These are phyloP conservation scores for Centropyge bicolor DNA, from an alignment of 2,797 vertebrate species.

Conservation along the genomic window DNA sequence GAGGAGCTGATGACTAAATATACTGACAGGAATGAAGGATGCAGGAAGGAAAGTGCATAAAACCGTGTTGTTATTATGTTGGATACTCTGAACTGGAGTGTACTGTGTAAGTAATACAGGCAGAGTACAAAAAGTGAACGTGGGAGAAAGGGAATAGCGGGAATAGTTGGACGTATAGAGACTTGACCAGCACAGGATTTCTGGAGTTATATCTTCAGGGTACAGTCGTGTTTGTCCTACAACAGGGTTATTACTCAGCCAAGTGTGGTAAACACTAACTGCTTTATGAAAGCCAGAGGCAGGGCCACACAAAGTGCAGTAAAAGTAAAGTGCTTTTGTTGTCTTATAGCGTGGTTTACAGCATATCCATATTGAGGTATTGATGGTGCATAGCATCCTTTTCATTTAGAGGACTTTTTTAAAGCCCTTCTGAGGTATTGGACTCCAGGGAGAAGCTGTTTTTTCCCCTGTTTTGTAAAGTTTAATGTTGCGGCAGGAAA, in stretches of 20 bases:
- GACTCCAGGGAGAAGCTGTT: slow-evolving; percentile 48
- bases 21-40: slow-evolving; percentile 41
- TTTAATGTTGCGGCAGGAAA: slow-evolving; percentile 61
- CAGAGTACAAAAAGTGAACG: slow-evolving; percentile 34
- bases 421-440: slow-evolving; percentile 56
- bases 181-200: slow-evolving; percentile 58
- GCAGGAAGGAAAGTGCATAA: slow-evolving; percentile 38
- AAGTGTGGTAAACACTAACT: slow-evolving; percentile 80
- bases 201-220: slow-evolving; percentile 72
- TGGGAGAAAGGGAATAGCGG: slow-evolving; percentile 14
- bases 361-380: slow-evolving; percentile 69
- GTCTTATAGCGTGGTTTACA: slow-evolving; percentile 74
- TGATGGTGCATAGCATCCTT: slow-evolving; percentile 67
- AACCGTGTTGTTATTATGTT: no score
- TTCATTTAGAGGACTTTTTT: slow-evolving; percentile 64
- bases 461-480: slow-evolving; percentile 49
- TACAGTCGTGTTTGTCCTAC: slow-evolving; percentile 74
- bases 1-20: slow-evolving; percentile 39
- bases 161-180: slow-evolving; percentile 40
- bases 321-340: slow-evolving; percentile 76
- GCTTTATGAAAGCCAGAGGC: slow-evolving; percentile 79
- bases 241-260: slow-evolving; percentile 79
- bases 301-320: slow-evolving; percentile 74
- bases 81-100: slow-evolving; percentile 36
- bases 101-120: slow-evolving; percentile 39